Percentiles rank a stretch among this genome's conserved stretches.
Evolutionary conservation across 2,888 invertebrate genomes (phyloP).

Genomic region (Cyrtodaria siliqua): DNA sequence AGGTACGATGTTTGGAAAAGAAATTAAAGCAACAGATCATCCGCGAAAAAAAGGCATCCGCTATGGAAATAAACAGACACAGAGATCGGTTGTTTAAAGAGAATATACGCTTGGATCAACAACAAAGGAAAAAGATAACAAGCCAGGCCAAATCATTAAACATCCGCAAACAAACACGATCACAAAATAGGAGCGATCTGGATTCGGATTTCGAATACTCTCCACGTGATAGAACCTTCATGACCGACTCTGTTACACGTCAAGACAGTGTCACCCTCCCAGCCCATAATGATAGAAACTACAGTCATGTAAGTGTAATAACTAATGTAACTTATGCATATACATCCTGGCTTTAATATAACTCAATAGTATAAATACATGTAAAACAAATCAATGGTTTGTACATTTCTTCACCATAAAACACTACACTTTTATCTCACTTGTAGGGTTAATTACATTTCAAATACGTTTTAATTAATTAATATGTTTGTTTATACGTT

Average conservation of each 20-base stretch:
- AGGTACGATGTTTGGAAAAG: conserved; percentile 72
- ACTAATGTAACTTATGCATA: too few species aligned
- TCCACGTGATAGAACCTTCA: conserved; percentile 47
- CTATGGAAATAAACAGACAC: conserved; percentile 67
- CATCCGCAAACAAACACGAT: background rate
- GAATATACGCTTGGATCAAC: conserved; percentile 60
- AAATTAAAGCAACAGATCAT: conserved; percentile 76
- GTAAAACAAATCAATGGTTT: too few species aligned
- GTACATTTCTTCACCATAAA: too few species aligned
- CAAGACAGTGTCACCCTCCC: background rate
- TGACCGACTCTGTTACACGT: conserved; percentile 32
- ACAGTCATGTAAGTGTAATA: too few species aligned
- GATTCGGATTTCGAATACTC: conserved; percentile 40
- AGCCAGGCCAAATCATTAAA: conserved; percentile 59
- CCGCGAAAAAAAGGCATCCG: conserved; percentile 62
- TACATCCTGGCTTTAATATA: too few species aligned
- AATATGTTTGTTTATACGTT: too few species aligned
- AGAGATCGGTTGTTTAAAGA: conserved; percentile 60
- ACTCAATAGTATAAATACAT: too few species aligned
- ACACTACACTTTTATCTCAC: too few species aligned
- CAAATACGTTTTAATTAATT: too few species aligned
- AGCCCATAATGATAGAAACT: background rate
- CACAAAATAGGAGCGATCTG: conserved; percentile 5
- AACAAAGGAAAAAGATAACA: conserved; percentile 55
- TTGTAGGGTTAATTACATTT: too few species aligned